Percentiles rank a stretch among this genome's conserved stretches.
Conservation (phyloP, 2,888 invertebrate species). For the Hirtodrosophila confusa region DNA sequence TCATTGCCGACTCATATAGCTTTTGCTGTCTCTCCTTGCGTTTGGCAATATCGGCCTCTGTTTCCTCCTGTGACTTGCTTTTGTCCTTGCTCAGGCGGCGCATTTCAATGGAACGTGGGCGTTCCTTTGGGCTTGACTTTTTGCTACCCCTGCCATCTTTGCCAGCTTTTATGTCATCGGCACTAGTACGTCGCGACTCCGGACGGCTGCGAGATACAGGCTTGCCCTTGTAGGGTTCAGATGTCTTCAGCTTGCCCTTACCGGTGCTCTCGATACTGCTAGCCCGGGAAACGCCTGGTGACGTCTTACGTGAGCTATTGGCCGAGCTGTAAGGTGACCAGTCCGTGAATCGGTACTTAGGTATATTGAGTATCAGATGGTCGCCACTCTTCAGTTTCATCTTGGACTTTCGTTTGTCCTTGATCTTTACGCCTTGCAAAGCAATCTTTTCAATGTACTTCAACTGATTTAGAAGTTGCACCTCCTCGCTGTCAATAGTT, state of each 20-base stretch:
- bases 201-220: slow-evolving; percentile 76
- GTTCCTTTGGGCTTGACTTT: slow-evolving; percentile 87
- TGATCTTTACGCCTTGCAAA: slow-evolving; percentile 84
- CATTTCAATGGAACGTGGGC: slow-evolving; percentile 88
- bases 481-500: slow-evolving; percentile 86
- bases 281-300: slow-evolving; percentile 83
- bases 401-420: slow-evolving; percentile 83
- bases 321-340: slow-evolving; percentile 84
- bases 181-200: slow-evolving; percentile 86
- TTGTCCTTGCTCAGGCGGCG: slow-evolving; percentile 85
- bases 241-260: slow-evolving; percentile 79
- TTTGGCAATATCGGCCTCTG: slow-evolving; percentile 88
- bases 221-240: slow-evolving; percentile 77
- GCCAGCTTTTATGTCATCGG: slow-evolving; percentile 79
- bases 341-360: slow-evolving; percentile 83
- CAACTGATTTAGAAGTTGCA: slow-evolving; percentile 86
- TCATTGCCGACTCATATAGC: slow-evolving; percentile 90
- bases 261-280: slow-evolving; percentile 84
- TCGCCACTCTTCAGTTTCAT: slow-evolving; percentile 84
- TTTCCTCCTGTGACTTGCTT: slow-evolving; percentile 90
- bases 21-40: slow-evolving; percentile 90
- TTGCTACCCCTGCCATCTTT: slow-evolving; percentile 77
- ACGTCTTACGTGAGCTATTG: slow-evolving; percentile 84
- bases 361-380: slow-evolving; percentile 83
- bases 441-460: slow-evolving; percentile 84